Evolutionary conservation across 92 coral and sea anemone species (phyloP).

Genomic region (Palythoa grandis): DNA sequence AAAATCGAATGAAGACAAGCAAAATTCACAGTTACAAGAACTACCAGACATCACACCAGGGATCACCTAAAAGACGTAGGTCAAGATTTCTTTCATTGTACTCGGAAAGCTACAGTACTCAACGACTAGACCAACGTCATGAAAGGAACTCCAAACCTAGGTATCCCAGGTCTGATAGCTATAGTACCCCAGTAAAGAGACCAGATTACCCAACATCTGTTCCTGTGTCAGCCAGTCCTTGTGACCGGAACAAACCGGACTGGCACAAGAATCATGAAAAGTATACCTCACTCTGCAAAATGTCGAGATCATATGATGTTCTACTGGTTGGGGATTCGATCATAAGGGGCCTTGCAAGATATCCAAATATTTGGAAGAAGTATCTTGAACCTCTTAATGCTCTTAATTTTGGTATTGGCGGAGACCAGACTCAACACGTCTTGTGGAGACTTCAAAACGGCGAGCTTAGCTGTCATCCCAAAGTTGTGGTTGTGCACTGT

Average conservation of each 20-base stretch:
- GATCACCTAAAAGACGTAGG: neutral
- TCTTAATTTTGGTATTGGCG: constrained; percentile 91
- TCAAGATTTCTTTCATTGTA: constrained; percentile 1
- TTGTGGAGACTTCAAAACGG: constrained; percentile 95
- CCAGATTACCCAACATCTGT: neutral
- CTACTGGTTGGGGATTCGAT: constrained; percentile 90
- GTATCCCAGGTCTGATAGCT: constrained; percentile 28
- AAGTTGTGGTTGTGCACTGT: constrained; percentile 85
- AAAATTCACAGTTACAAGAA: neutral
- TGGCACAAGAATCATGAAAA: constrained; percentile 80
- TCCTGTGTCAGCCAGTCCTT: constrained; percentile 60
- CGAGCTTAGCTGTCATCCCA: constrained; percentile 79
- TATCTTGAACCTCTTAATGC: constrained; percentile 80
- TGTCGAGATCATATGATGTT: constrained; percentile 52
- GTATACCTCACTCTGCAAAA: constrained; percentile 57
- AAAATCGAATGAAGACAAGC: neutral
- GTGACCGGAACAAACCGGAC: constrained; percentile 76
- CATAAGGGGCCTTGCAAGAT: constrained; percentile 89
- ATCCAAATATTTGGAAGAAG: constrained; percentile 82
- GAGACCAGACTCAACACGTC: constrained; percentile 96
- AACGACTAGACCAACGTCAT: neutral
- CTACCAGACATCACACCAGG: neutral
- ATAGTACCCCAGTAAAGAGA: neutral
- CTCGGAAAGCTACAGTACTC: constrained; percentile 8
- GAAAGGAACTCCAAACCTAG: neutral